phyloP scores from a whole-genome alignment of 53 echinoderm and acorn worm genomes.

The Echinarachnius parma region DNA sequence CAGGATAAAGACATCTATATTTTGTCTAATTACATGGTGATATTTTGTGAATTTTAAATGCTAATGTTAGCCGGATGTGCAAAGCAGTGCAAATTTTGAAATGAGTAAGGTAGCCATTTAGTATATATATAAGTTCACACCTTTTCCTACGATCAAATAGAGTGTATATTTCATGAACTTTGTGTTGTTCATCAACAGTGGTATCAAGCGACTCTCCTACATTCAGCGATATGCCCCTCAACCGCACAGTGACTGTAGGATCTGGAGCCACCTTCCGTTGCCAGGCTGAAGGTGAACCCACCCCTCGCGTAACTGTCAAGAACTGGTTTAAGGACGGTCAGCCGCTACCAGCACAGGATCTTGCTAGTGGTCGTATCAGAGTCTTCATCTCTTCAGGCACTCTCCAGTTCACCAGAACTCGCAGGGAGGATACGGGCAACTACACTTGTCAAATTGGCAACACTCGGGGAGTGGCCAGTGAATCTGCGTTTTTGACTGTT shows the following conservation, averaged over 20 bases:
- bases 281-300: slow-evolving; percentile 54
- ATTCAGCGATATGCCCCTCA: slow-evolving; percentile 53
- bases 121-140: too few species aligned
- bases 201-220: slow-evolving; percentile 64
- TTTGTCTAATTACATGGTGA: too few species aligned
- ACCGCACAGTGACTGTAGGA: slow-evolving; percentile 51
- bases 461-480: slow-evolving; percentile 50
- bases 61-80: too few species aligned
- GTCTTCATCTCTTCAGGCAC: slow-evolving; percentile 57
- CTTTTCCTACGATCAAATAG: too few species aligned
- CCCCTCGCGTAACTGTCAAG: slow-evolving; percentile 62
- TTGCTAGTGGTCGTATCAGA: slow-evolving; percentile 59
- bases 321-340: slow-evolving; percentile 86
- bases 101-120: too few species aligned
- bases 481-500: slow-evolving; percentile 55
- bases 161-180: too few species aligned
- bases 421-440: slow-evolving; percentile 74
- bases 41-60: too few species aligned
- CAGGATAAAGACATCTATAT: too few species aligned
- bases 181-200: too few species aligned
- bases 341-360: slow-evolving; percentile 56
- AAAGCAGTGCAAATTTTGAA: too few species aligned
- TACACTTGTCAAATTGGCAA: slow-evolving; percentile 82
- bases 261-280: slow-evolving; percentile 50
- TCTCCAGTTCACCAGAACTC: slow-evolving; percentile 52